A percentile compares a stretch with the other conserved stretches of the same genome.
These are phyloP conservation scores for Epistrophe eligans DNA, from an alignment of 2,888 invertebrate species.

Conservation along the genomic window DNA sequence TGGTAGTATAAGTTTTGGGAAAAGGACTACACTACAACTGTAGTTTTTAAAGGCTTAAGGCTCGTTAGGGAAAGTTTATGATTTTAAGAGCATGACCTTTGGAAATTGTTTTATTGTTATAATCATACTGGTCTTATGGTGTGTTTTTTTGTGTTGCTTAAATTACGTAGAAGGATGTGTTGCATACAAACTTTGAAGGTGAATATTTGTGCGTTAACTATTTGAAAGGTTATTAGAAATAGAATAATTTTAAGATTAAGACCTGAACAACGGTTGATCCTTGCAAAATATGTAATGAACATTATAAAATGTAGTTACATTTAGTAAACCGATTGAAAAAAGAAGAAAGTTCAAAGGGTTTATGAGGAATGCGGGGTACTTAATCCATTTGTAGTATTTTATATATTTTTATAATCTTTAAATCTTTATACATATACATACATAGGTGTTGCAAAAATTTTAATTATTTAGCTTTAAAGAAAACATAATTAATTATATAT, in stretches of 20 bases:
- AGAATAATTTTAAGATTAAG: neutral
- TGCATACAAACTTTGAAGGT: conserved; percentile 3
- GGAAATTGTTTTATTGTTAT: conserved; percentile 49
- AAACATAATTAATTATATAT: too few species aligned
- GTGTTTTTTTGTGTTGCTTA: neutral
- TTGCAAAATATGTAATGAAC: neutral
- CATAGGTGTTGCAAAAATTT: too few species aligned
- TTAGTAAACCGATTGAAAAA: too few species aligned
- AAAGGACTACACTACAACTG: conserved; percentile 28
- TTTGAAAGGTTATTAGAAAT: neutral
- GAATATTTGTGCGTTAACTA: neutral
- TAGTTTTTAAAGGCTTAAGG: conserved; percentile 39
- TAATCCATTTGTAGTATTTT: too few species aligned
- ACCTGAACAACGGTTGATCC: neutral
- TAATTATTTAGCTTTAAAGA: too few species aligned
- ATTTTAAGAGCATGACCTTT: conserved; percentile 49
- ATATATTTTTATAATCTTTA: too few species aligned
- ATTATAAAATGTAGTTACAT: neutral
- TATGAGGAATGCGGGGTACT: too few species aligned
- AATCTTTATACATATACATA: too few species aligned
- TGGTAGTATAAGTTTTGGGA: neutral
- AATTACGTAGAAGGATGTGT: neutral
- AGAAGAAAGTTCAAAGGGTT: too few species aligned
- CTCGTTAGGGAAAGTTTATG: conserved; percentile 53
- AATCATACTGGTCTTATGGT: conserved; percentile 14